phyloP scores from a whole-genome alignment of 1,140 invertebrate species.

The Cryptotermes secundus region DNA sequence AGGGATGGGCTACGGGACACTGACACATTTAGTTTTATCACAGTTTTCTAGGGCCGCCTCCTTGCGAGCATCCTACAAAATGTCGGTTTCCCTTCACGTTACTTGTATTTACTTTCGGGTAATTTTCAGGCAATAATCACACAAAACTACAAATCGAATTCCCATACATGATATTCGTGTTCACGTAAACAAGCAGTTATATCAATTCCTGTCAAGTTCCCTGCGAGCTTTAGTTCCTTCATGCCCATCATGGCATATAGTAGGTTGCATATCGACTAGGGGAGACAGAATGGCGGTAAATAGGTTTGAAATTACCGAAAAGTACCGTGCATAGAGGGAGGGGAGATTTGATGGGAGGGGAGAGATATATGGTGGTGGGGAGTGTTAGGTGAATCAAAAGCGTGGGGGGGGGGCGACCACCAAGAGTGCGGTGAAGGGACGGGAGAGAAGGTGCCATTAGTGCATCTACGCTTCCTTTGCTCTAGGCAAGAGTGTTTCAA shows the following conservation, averaged over 20 bases:
- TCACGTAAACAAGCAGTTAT: too few species aligned
- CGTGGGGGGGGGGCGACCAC: background rate
- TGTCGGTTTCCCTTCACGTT: too few species aligned
- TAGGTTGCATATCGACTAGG: constrained; percentile 9
- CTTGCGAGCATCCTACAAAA: too few species aligned
- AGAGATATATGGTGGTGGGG: background rate
- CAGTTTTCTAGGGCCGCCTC: too few species aligned
- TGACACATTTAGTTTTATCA: too few species aligned
- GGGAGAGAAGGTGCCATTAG: constrained; percentile 2
- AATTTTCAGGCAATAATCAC: too few species aligned
- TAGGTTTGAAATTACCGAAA: constrained; percentile 17
- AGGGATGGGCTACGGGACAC: too few species aligned
- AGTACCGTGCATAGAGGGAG: background rate
- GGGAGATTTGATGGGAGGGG: background rate
- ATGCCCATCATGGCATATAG: background rate
- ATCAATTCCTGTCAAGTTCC: too few species aligned
- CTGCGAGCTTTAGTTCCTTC: background rate
- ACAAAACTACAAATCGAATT: too few species aligned
- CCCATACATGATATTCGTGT: too few species aligned
- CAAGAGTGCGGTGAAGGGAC: background rate
- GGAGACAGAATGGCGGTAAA: constrained; percentile 10
- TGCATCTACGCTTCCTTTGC: background rate
- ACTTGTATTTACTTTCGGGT: too few species aligned
- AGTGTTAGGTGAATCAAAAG: constrained; percentile 15
- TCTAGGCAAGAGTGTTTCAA: background rate